A percentile compares a stretch with the other conserved stretches of the same genome.
phyloP scores from a whole-genome alignment of 37 sponge, comb jelly and placozoan species.

The Dysidea cf. avara region DNA sequence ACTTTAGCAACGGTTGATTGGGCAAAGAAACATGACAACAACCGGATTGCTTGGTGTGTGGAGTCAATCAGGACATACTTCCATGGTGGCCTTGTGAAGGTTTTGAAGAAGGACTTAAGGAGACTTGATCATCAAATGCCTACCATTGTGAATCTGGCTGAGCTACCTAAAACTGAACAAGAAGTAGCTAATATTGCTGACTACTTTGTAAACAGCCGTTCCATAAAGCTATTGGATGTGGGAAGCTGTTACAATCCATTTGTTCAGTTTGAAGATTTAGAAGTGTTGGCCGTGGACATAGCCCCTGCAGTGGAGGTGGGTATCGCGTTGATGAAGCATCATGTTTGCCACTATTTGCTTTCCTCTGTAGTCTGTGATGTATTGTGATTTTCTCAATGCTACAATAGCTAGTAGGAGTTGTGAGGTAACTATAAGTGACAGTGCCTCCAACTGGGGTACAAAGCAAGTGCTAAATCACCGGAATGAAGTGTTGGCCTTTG shows the following conservation, averaged over 20 bases:
- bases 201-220: not conserved
- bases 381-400: slow-evolving; percentile 68
- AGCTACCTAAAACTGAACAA: slow-evolving; percentile 25
- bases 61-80: slow-evolving; percentile 59
- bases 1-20: slow-evolving; percentile 51
- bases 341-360: not conserved
- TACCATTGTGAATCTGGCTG: slow-evolving; percentile 6
- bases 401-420: not conserved
- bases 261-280: slow-evolving; percentile 2
- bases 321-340: not conserved
- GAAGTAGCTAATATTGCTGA: not conserved
- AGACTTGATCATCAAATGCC: slow-evolving; percentile 30
- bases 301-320: slow-evolving; percentile 71
- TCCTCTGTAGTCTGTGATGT: slow-evolving; percentile 46
- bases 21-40: slow-evolving; percentile 24
- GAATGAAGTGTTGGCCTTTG: not conserved
- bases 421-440: too few relatives aligned
- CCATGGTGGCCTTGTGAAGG: slow-evolving; percentile 18
- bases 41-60: slow-evolving; percentile 68
- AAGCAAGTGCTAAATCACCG: too few relatives aligned
- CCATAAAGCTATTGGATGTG: slow-evolving; percentile 61
- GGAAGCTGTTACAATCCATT: slow-evolving; percentile 93
- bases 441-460: too few relatives aligned
- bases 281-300: slow-evolving; percentile 70
- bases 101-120: slow-evolving; percentile 57